Conservation (phyloP, 2,113 vertebrate species). For the Lynx canadensis region DNA sequence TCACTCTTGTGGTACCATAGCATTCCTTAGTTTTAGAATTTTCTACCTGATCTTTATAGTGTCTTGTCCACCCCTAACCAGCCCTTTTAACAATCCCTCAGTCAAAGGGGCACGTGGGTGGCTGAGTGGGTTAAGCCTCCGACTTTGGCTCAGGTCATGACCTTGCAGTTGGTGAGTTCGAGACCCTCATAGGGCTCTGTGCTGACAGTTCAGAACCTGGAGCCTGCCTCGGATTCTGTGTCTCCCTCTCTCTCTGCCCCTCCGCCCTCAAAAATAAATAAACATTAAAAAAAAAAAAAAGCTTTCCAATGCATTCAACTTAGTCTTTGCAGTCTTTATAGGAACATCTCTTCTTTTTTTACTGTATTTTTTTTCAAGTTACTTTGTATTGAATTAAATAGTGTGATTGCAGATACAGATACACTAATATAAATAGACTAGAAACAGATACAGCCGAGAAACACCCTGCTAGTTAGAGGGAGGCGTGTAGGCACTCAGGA, state of each 20-base stretch:
- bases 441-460: background rate
- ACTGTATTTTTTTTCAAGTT: background rate
- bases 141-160: too few relatives aligned
- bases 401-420: background rate
- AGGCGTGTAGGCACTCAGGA: fast-evolving
- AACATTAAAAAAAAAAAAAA: background rate
- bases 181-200: too few relatives aligned
- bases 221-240: too few relatives aligned
- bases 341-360: background rate
- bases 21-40: background rate
- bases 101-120: too few relatives aligned
- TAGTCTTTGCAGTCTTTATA: too few relatives aligned
- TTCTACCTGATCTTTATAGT: background rate
- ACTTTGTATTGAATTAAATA: background rate
- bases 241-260: too few relatives aligned
- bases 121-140: too few relatives aligned
- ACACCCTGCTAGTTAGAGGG: background rate
- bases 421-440: background rate
- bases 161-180: too few relatives aligned
- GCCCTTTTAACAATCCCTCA: background rate
- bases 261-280: too few relatives aligned
- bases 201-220: too few relatives aligned
- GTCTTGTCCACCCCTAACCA: background rate
- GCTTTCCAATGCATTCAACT: background rate
- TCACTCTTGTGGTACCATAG: fast-evolving